phyloP scores from a whole-genome alignment of 2,888 invertebrate genomes.

The Dolomedes plantarius region DNA sequence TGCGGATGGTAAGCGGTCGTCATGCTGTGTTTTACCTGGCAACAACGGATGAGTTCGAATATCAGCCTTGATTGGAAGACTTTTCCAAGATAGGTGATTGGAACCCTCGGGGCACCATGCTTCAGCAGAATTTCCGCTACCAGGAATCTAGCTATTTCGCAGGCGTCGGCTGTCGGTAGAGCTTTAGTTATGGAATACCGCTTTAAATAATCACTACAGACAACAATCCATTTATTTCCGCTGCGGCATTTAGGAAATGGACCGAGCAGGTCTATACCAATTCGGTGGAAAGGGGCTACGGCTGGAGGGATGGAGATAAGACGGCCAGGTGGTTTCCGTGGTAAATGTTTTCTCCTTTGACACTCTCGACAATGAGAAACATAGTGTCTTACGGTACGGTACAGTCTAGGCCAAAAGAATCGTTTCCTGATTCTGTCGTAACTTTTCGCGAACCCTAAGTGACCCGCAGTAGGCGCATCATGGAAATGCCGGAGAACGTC shows the following conservation, averaged over 20 bases:
- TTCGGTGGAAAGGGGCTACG: conserved; percentile 17
- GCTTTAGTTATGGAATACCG: conserved; percentile 12
- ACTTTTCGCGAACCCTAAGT: conserved; percentile 1
- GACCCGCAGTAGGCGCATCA: too few species aligned
- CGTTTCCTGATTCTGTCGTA: conserved; percentile 12
- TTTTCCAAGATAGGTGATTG: background rate
- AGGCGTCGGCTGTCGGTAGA: conserved; percentile 15
- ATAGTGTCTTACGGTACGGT: conserved; percentile 17
- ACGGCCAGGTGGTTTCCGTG: too few species aligned
- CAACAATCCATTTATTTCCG: conserved; percentile 72
- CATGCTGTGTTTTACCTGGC: too few species aligned
- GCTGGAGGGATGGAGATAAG: conserved; percentile 17
- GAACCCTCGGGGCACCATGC: background rate
- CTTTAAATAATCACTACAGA: conserved; percentile 53
- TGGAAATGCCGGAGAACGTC: background rate
- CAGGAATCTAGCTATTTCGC: conserved; percentile 37
- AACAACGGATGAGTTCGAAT: background rate
- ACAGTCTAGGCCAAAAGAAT: conserved; percentile 36
- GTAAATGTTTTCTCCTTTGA: too few species aligned
- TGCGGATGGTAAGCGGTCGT: background rate
- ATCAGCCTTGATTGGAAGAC: conserved; percentile 7
- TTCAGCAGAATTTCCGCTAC: conserved; percentile 63
- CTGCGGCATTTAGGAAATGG: too few species aligned
- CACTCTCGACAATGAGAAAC: conserved; percentile 33
- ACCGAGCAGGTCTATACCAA: too few species aligned